Percentiles rank a stretch among this genome's conserved stretches.
These are phyloP conservation scores for Ellobium chinense DNA, from an alignment of 2,888 invertebrate species.

Conservation along the genomic window DNA sequence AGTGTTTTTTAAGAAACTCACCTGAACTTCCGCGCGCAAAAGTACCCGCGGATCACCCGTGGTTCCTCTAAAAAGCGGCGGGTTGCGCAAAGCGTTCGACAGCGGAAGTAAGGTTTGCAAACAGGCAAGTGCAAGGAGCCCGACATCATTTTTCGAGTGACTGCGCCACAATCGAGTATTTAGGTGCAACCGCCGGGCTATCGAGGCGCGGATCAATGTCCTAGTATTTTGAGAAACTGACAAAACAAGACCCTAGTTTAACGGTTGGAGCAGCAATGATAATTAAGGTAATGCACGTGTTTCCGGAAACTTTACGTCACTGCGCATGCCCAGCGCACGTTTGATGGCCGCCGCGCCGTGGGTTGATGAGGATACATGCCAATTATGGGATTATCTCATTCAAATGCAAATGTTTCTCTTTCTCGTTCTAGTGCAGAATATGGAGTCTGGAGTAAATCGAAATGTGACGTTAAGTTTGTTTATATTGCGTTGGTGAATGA, in stretches of 20 bases:
- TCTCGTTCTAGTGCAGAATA: neutral
- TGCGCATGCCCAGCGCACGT: slow-evolving; percentile 26
- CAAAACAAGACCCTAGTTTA: slow-evolving; percentile 21
- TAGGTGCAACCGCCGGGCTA: neutral
- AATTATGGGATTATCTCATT: slow-evolving; percentile 1
- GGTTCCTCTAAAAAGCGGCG: neutral
- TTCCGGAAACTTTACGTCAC: slow-evolving; percentile 36
- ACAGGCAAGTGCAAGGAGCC: slow-evolving; percentile 5
- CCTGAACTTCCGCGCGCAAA: slow-evolving; percentile 12
- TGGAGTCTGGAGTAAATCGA: neutral
- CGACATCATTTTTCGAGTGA: slow-evolving; percentile 3
- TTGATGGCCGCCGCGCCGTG: neutral
- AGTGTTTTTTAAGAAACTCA: slow-evolving; percentile 22
- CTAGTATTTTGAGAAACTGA: slow-evolving; percentile 24
- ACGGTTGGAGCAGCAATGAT: neutral
- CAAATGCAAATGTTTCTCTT: neutral
- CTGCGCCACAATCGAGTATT: neutral
- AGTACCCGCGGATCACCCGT: slow-evolving; percentile 20
- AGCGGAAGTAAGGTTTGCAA: slow-evolving; percentile 37
- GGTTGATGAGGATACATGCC: neutral
- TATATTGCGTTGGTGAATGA: neutral
- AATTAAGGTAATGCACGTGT: slow-evolving; percentile 34
- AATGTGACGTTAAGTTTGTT: neutral
- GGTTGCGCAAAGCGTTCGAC: slow-evolving; percentile 6
- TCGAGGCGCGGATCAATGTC: slow-evolving; percentile 5